phyloP scores from a whole-genome alignment of 1,140 invertebrate species.

The Drosophila biarmipes region DNA sequence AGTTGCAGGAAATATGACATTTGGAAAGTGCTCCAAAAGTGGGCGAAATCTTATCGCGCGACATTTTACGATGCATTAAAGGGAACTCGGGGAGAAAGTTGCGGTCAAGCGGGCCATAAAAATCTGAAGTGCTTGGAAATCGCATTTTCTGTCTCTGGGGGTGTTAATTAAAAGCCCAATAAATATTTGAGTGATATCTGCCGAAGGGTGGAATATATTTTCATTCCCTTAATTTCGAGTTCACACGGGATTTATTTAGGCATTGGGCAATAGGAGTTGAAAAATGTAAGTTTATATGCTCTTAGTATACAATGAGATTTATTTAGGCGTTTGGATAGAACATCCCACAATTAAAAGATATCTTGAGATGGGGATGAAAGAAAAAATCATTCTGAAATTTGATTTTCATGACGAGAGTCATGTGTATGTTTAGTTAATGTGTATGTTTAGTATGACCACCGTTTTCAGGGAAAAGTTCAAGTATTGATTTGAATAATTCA shows the following conservation, averaged over 20 bases:
- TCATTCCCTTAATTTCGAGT: not conserved
- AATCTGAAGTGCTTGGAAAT: constrained; percentile 2
- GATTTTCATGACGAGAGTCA: no score
- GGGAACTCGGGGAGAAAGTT: constrained; percentile 1
- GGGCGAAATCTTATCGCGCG: constrained; percentile 36
- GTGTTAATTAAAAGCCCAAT: not conserved
- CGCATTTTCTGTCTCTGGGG: not conserved
- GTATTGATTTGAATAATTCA: constrained; percentile 5
- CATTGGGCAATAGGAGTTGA: no score
- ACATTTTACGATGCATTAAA: constrained; percentile 13
- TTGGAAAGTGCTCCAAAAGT: constrained; percentile 24
- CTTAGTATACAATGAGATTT: no score
- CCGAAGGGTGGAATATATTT: not conserved
- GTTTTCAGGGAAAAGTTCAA: not conserved
- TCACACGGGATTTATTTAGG: no score
- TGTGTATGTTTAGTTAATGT: no score
- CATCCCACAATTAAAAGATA: no score
- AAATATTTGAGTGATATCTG: not conserved
- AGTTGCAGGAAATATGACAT: constrained; percentile 40
- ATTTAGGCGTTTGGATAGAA: no score
- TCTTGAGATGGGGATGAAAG: no score
- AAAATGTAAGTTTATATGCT: no score
- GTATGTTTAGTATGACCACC: not conserved
- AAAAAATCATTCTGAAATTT: no score
- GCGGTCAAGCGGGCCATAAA: not conserved